Conservation (phyloP, 2,113 vertebrate genomes). For the Physeter macrocephalus region DNA sequence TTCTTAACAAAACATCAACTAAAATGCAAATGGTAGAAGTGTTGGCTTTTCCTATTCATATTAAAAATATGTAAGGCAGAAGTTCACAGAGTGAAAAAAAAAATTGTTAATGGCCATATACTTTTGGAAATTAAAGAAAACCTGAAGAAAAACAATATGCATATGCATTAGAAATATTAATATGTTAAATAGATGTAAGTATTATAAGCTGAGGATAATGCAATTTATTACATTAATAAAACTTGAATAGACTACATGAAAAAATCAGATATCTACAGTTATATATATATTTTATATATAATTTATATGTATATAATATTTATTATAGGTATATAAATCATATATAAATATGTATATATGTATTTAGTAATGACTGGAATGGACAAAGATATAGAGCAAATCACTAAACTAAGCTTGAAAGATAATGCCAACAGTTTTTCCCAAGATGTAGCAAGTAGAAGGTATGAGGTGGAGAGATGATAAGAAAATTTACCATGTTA, state of each 20-base stretch:
- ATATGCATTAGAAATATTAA: background rate
- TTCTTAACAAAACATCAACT: background rate
- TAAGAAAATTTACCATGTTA: background rate
- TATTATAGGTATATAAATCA: too few relatives aligned
- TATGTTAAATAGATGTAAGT: background rate
- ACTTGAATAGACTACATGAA: background rate
- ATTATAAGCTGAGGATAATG: background rate
- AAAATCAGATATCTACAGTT: background rate
- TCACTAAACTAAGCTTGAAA: background rate
- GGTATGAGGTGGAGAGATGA: background rate
- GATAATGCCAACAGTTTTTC: background rate
- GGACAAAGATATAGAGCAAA: background rate
- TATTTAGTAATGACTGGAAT: background rate
- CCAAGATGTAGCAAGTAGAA: background rate
- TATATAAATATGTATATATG: background rate
- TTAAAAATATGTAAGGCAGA: background rate
- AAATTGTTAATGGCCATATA: background rate
- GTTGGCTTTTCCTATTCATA: background rate
- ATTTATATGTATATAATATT: background rate
- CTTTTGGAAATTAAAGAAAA: background rate
- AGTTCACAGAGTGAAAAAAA: background rate
- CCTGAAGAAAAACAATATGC: background rate
- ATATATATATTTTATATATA: background rate
- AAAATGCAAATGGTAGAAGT: background rate
- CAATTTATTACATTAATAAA: background rate